Evolutionary conservation across 2,113 vertebrate species (phyloP).

Genomic region (Bufo gargarizans): DNA sequence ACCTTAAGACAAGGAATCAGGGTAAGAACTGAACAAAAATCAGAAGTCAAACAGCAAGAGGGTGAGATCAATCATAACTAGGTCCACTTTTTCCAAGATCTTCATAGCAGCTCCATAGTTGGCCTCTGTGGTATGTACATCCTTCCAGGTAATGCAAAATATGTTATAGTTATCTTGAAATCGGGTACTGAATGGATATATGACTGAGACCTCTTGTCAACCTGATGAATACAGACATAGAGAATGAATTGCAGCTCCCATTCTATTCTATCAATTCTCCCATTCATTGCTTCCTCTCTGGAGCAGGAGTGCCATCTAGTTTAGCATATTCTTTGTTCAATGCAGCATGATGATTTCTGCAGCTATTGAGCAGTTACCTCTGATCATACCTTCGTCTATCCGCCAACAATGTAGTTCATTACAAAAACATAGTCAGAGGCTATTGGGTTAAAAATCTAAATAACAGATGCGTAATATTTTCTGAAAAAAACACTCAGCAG

Average conservation of each 20-base stretch:
- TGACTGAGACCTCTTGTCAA: not conserved
- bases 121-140: not conserved
- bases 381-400: not conserved
- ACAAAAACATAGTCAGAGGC: no score
- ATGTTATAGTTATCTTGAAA: not conserved
- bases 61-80: no score
- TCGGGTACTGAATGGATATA: not conserved
- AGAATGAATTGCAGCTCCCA: not conserved
- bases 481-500: not conserved
- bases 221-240: not conserved
- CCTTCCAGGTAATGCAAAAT: not conserved
- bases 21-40: no score
- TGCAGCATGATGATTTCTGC: not conserved
- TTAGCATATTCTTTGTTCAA: constrained; percentile 21
- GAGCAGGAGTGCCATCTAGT: constrained; percentile 31
- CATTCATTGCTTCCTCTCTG: not conserved
- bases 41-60: not conserved
- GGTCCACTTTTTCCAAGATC: not conserved
- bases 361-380: not conserved
- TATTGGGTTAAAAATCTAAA: not conserved
- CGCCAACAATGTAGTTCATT: not conserved
- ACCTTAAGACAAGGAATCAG: no score
- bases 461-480: not conserved
- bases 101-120: not conserved
- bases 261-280: not conserved